These are phyloP conservation scores for Macrosteles quadrilineatus DNA, from an alignment of 1,140 invertebrate genomes.

Conservation along the genomic window DNA sequence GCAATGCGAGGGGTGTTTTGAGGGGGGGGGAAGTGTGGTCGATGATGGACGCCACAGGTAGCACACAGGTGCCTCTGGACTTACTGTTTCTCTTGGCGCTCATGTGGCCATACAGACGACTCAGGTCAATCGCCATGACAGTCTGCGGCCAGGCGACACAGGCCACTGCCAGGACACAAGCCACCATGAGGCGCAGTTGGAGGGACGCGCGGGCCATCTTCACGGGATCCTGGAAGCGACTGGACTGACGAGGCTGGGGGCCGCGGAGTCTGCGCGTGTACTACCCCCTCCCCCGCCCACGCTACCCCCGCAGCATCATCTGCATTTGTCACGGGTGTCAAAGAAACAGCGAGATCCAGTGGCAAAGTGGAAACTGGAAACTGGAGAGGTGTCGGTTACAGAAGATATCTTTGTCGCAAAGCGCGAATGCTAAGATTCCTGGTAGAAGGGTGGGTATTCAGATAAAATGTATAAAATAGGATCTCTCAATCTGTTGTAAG, in stretches of 20 bases:
- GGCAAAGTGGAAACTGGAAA: too few relatives aligned
- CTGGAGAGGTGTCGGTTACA: too few relatives aligned
- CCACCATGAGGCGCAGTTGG: constrained; percentile 17
- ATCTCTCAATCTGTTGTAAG: too few relatives aligned
- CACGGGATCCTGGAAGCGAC: background rate
- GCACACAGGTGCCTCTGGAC: constrained; percentile 40
- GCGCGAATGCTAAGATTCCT: too few relatives aligned
- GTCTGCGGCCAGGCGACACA: constrained; percentile 57
- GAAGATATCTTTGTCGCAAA: too few relatives aligned
- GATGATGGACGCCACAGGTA: constrained; percentile 10
- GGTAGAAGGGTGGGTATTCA: too few relatives aligned
- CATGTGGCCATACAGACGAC: constrained; percentile 64
- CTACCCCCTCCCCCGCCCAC: background rate
- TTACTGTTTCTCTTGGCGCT: constrained; percentile 66
- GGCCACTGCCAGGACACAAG: constrained; percentile 47
- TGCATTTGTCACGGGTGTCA: too few relatives aligned
- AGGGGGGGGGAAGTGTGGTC: background rate
- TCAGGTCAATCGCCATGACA: constrained; percentile 65
- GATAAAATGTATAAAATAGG: too few relatives aligned
- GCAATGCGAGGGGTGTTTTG: too few relatives aligned
- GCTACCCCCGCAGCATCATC: too few relatives aligned
- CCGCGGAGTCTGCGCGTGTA: background rate
- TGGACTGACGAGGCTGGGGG: background rate
- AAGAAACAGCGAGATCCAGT: too few relatives aligned
- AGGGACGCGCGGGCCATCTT: constrained; percentile 2